A percentile compares a stretch with the other conserved stretches of the same genome.
Conservation (phyloP, 2,888 invertebrate genomes). For the Drosophila maculinotata region DNA sequence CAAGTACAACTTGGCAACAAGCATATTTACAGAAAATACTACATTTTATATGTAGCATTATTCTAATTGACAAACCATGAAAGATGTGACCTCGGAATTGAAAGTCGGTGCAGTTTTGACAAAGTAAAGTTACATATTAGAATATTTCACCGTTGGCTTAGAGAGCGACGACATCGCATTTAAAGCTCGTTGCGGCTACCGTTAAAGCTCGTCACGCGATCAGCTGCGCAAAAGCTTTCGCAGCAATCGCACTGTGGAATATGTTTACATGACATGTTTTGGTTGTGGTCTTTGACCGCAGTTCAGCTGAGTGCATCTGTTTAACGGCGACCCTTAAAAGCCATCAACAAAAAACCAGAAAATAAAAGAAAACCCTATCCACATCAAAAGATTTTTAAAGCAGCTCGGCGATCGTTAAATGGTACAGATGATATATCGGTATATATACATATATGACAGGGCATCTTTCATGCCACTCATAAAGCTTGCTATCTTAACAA, state of each 20-base stretch:
- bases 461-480: conserved; percentile 3
- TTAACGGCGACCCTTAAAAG: conserved; percentile 5
- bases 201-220: conserved; percentile 47
- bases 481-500: conserved; percentile 17
- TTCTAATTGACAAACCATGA: too few species aligned
- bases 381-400: conserved; percentile 9
- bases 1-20: conserved; percentile 1
- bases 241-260: conserved; percentile 36
- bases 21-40: too few species aligned
- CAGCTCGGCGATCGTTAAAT: conserved; percentile 9
- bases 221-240: conserved; percentile 43
- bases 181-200: conserved; percentile 28
- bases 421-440: conserved; percentile 5
- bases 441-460: conserved; percentile 15
- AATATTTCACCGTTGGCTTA: not conserved
- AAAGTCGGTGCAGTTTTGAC: too few species aligned
- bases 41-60: too few species aligned
- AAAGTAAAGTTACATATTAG: too few species aligned
- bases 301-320: conserved; percentile 30
- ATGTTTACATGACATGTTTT: conserved; percentile 4
- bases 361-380: conserved; percentile 6
- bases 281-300: conserved; percentile 11
- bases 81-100: too few species aligned
- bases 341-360: conserved; percentile 5
- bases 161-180: conserved; percentile 18